phyloP scores from a whole-genome alignment of 64 coral and sea anemone genomes.

The Cladopsammia gracilis region DNA sequence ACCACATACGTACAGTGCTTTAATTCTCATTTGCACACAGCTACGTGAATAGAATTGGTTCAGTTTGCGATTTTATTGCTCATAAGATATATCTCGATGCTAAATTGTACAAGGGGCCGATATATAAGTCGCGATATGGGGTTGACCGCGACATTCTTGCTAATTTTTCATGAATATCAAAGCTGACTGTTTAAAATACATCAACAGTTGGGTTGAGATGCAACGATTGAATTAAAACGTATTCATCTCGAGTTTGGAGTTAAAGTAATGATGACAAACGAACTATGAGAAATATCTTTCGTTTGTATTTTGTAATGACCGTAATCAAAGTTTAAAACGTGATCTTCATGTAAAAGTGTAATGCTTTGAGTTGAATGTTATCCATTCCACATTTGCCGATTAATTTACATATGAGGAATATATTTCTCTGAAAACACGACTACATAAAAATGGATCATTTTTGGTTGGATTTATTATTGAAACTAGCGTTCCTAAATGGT shows the following conservation, averaged over 20 bases:
- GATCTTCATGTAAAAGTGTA: background rate
- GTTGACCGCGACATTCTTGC: background rate
- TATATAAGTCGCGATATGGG: background rate
- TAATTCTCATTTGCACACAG: background rate
- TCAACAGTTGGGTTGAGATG: conserved; percentile 1
- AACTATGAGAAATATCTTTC: background rate
- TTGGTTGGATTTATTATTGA: background rate
- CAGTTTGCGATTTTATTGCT: background rate
- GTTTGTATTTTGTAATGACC: background rate
- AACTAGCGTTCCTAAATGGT: background rate
- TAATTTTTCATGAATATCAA: background rate
- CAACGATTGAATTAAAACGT: conserved; percentile 1
- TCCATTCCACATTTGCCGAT: background rate
- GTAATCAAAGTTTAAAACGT: too few species aligned
- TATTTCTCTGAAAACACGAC: background rate
- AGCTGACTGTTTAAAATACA: background rate
- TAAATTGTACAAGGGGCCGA: background rate
- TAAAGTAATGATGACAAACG: background rate
- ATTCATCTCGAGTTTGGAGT: background rate
- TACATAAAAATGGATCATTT: background rate
- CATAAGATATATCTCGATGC: background rate
- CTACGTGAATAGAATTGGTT: background rate
- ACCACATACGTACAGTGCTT: background rate
- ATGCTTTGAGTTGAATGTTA: background rate
- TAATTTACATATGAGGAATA: conserved; percentile 5